Percentiles rank a stretch among this genome's conserved stretches.
Conservation (phyloP, 2,797 vertebrate genomes). For the Mus minutoides region DNA sequence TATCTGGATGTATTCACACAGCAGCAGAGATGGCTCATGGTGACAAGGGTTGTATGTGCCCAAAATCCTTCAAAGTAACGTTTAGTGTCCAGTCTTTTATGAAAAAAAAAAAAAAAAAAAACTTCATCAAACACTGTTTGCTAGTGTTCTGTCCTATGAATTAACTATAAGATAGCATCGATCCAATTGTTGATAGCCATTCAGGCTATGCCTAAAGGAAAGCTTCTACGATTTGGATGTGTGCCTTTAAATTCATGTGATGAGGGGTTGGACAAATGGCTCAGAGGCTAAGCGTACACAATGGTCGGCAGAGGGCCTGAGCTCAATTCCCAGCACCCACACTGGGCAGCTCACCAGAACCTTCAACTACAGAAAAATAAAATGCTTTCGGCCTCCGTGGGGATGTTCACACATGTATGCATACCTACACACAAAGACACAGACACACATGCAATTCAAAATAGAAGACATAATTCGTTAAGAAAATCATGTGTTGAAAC, state of each 20-base stretch:
- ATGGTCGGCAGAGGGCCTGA: not conserved
- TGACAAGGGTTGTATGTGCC: not conserved
- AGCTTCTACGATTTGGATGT: not conserved
- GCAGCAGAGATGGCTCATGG: not conserved
- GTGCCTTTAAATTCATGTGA: not conserved
- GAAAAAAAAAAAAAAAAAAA: not conserved
- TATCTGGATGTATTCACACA: not conserved
- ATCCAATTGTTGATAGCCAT: not conserved
- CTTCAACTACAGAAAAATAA: not conserved
- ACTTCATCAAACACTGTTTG: not conserved
- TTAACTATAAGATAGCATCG: not conserved
- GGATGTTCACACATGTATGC: not conserved
- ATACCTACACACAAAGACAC: not conserved
- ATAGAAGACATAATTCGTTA: not conserved
- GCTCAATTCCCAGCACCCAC: not conserved
- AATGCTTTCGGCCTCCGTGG: not conserved
- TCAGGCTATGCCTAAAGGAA: not conserved
- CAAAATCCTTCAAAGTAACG: not conserved
- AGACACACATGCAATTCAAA: not conserved
- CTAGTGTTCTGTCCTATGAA: not conserved
- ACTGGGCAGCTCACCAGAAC: not conserved
- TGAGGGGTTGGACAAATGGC: not conserved
- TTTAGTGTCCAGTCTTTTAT: not conserved
- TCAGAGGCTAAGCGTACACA: not conserved
- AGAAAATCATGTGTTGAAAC: not conserved